Conservation (phyloP, 2,113 vertebrate species). For the Hippoglossus stenolepis region DNA sequence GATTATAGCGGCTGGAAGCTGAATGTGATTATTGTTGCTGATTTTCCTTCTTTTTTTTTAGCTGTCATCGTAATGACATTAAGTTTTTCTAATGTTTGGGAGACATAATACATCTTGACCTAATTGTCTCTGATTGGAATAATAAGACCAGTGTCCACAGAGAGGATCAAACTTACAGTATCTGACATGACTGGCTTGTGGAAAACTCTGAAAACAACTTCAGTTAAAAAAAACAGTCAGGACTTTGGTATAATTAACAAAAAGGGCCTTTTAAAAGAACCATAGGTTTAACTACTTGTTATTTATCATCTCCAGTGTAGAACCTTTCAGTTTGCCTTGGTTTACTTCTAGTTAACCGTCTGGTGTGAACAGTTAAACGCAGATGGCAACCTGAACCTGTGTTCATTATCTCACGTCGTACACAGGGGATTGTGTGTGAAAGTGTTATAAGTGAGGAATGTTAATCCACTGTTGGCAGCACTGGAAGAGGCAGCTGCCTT, state of each 20-base stretch:
- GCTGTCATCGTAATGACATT: neutral
- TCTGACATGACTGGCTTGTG: neutral
- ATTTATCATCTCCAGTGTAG: too few relatives aligned
- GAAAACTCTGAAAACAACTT: neutral
- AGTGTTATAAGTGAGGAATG: conserved; percentile 16
- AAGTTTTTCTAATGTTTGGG: neutral
- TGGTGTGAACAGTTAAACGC: neutral
- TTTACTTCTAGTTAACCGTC: neutral
- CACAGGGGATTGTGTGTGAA: neutral
- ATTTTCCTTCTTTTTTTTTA: neutral
- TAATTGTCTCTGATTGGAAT: neutral
- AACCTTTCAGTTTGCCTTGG: neutral
- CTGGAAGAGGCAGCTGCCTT: conserved; percentile 6
- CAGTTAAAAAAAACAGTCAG: too few relatives aligned
- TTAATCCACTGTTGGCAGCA: conserved; percentile 13
- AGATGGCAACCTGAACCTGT: neutral
- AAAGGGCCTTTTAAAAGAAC: neutral
- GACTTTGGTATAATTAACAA: neutral
- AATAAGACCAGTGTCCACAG: neutral
- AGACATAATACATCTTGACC: neutral
- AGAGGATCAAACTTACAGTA: neutral
- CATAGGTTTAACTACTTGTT: neutral
- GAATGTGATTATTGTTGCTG: neutral
- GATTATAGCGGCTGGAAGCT: neutral
- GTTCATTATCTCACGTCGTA: conserved; percentile 3